Evolutionary conservation across 2,797 vertebrate genomes (phyloP), one percentile per base, ranked within the genome.

Genomic region (Todus mexicanus): DNA sequence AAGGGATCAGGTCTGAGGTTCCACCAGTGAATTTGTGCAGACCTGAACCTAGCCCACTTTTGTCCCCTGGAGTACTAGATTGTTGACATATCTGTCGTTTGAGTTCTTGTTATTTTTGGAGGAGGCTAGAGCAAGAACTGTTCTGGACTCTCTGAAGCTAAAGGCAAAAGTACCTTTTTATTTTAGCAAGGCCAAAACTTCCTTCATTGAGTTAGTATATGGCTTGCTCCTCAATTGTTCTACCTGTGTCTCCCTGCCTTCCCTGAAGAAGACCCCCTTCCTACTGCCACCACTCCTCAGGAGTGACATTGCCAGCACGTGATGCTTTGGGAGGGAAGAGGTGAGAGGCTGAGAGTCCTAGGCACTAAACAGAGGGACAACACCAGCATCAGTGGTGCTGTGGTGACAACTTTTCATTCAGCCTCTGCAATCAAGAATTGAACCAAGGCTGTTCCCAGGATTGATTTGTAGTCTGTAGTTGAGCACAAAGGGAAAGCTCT

Each of bases 201-300:
- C 60, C 80, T 40, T 54, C 66, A 23, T 1, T 64, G 45, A n/a
- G 12, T 0, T 47, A 33, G 25, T 21, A 6, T 0, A 1, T 35
- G 40, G 7, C 54, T 76, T 87, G 15, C 16, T 90, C 15, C 73
- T 57, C 11, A 4, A 2, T 5, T 31, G 16, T 59, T 71, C 83
- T 53, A 29, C n/a, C 59, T 51, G 38, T 12, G 27, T 66, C 16
- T 70, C 50, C 33, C 51, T 33, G 5, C 38, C 37, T 59, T 70
- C 53, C 63, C 71, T n/a, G 59, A 66, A 65, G 29, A 84, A n/a
- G 60, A 76, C 54, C 23, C 23, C 42, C 29, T 7, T 75, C 57
- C 74, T 38, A 23, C 70, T 72, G 50, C 70, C 35, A 38, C n/a
- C n/a, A 15, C n/a, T 71, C 25, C 53, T 56, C 29, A 60, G 15